Evolutionary conservation across 2,888 invertebrate genomes (phyloP), one percentile per base, ranked within the genome.

Genomic region (Pseudoips prasinana): DNA sequence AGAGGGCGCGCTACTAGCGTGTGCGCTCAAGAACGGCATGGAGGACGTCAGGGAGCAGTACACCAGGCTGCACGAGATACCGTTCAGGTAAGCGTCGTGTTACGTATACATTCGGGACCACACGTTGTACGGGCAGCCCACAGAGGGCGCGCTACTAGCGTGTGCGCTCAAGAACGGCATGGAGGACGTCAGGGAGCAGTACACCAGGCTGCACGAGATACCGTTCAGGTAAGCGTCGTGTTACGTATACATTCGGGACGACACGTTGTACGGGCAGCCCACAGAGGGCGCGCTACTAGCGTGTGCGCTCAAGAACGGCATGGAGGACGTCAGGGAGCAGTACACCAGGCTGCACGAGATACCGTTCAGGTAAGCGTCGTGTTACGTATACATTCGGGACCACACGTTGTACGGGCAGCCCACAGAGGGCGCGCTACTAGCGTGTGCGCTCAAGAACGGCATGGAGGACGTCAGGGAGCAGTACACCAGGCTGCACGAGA

Each of bases 221-320:
- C 99, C 99, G 0, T 99, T 99, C 83, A 89, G 87, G 89, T 89
- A 32, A 9, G 3, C 7, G 18, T n/a, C n/a, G n/a, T n/a, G n/a
- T n/a, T n/a, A 99, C 88, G 98, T 99, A 1, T 89, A 94, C 26
- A 95, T 99, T 14, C 94, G 94, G 50, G 94, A 95, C 59, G 96
- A 96, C 25, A 91, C 91, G 1, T 73, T 99, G 28, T 91, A 96
- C 57, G 99, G 99, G 0, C 97, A 98, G 73, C 99, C 99, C 26
- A 99, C 99, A 8, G 99, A 99, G 90, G 99, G 99, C 49, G 99
- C 99, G 0, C 81, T 99, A 3, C 90, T 99, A 10, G 95, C 97
- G 0, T 95, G 94, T 25, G 98, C 97, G 3, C 94, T 95, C 92
- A 99, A 99, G 90, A 94, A 97, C 73, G 95, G 96, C 29, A 92